A percentile compares a stretch with the other conserved stretches of the same genome.
Evolutionary conservation across 2,113 vertebrate genomes (phyloP).

Genomic region (Lophochroa leadbeateri): DNA sequence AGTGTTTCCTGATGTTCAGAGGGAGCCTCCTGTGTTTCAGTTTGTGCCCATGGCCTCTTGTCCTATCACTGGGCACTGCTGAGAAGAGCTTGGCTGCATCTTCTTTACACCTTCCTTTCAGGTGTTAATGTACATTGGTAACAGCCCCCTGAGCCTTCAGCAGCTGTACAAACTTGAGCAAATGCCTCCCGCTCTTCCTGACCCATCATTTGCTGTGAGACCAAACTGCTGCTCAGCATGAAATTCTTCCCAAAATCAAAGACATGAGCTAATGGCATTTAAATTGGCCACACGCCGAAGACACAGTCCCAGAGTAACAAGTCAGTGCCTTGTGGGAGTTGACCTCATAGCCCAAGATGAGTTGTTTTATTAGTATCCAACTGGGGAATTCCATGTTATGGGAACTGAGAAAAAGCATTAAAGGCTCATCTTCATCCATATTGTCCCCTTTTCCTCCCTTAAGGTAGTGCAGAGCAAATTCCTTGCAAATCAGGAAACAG

Average conservation of each 20-base stretch:
- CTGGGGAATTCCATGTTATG: neutral
- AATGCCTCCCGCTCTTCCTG: neutral
- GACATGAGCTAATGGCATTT: neutral
- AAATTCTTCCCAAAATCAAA: neutral
- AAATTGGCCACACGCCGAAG: neutral
- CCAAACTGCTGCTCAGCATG: neutral
- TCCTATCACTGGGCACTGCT: neutral
- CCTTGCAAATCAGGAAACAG: neutral
- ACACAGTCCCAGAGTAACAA: neutral
- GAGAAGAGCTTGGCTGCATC: neutral
- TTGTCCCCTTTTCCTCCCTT: neutral
- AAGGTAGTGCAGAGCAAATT: neutral
- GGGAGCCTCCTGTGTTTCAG: neutral
- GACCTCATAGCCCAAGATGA: neutral
- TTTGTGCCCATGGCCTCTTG: neutral
- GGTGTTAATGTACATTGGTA: neutral
- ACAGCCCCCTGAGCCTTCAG: neutral
- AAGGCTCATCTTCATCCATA: neutral
- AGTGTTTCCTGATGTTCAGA: neutral
- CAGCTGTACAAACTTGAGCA: neutral
- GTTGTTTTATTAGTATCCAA: neutral
- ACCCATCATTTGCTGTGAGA: neutral
- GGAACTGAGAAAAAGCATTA: neutral
- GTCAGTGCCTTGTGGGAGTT: neutral
- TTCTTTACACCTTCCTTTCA: neutral